Base-by-base conservation (phyloP, 2,113 vertebrate genomes). In the Chloebia gouldiae region DNA sequence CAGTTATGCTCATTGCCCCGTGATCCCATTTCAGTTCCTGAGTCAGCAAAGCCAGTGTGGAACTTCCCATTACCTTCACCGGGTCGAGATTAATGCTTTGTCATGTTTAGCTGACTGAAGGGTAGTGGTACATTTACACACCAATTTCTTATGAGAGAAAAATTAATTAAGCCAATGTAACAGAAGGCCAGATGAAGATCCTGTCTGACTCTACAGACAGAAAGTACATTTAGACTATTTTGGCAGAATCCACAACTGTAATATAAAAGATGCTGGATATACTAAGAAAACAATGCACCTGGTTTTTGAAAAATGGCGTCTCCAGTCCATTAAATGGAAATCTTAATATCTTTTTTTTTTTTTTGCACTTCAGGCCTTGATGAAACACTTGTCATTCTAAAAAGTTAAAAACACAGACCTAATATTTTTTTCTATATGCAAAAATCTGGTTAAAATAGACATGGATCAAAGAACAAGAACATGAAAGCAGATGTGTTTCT, bases 391-490 rank as follows among this genome's bases (percentile, higher is more conserved):
- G 13, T 84, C 24, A 79, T 85, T 17, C 19, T 23, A 37, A 54
- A 37, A 45, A 25, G 5, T 7, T 25, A 27, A 30, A 81, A 79
- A 92, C 22, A 75, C 8, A 57, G 39, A 19, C 31, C 10, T 9
- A 94, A 82, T 50, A 37, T 21, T 42, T 66, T 35, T 17, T 78
- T 77, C 31, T 77, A 10, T 68, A 22, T 84, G 77, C 2, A 61
- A 91, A 92, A 81, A 23, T 25, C 40, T 51, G 4, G 20, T 77
- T 93, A 16, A 89, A 81, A 93, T 31, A 49, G n/a, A 39, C 5
- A 40, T 12, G 14, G 49, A 90, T 91, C 53, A 92, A 95, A 88
- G 39, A 93, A 69, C 44, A 96, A 84, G 45, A 65, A 51, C 15
- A 45, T 69, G 13, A 61, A 18, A 59, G 35, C 3, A 64, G 33